phyloP scores from a whole-genome alignment of 2,113 vertebrate genomes.

The Cephalopterus ornatus region DNA sequence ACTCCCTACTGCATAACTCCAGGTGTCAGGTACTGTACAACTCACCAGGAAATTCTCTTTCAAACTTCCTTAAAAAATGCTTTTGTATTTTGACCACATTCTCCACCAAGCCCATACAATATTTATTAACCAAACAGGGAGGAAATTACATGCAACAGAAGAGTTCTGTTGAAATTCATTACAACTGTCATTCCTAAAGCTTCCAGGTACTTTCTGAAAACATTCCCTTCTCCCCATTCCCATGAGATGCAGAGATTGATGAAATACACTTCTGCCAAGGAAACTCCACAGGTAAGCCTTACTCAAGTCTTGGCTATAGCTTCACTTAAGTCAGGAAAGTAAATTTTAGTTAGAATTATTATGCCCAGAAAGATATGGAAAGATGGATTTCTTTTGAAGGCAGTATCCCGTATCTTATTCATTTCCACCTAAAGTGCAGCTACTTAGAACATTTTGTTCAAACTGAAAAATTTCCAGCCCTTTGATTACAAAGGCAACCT shows the following conservation, averaged over 20 bases:
- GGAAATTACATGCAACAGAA: background rate
- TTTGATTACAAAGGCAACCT: constrained; percentile 67
- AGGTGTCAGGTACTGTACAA: background rate
- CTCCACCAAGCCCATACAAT: background rate
- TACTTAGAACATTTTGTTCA: constrained; percentile 68
- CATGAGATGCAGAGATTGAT: background rate
- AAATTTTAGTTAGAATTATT: background rate
- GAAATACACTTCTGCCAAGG: background rate
- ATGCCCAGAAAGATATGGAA: background rate
- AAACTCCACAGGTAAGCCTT: background rate
- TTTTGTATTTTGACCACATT: background rate
- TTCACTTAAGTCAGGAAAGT: background rate
- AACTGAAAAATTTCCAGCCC: constrained; percentile 64
- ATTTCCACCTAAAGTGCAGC: constrained; percentile 46
- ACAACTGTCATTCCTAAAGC: background rate
- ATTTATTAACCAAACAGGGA: background rate
- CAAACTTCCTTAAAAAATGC: background rate
- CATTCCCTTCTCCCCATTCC: background rate
- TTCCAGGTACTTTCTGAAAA: constrained; percentile 23
- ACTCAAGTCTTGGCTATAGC: background rate
- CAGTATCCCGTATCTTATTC: constrained; percentile 36
- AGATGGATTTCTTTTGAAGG: constrained; percentile 34
- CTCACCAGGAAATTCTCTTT: background rate
- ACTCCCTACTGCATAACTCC: background rate
- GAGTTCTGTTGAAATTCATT: background rate